Percentiles rank a stretch among this genome's conserved stretches.
Evolutionary conservation across 2,797 vertebrate genomes (phyloP).

Genomic region (Kryptopterus vitreolus): DNA sequence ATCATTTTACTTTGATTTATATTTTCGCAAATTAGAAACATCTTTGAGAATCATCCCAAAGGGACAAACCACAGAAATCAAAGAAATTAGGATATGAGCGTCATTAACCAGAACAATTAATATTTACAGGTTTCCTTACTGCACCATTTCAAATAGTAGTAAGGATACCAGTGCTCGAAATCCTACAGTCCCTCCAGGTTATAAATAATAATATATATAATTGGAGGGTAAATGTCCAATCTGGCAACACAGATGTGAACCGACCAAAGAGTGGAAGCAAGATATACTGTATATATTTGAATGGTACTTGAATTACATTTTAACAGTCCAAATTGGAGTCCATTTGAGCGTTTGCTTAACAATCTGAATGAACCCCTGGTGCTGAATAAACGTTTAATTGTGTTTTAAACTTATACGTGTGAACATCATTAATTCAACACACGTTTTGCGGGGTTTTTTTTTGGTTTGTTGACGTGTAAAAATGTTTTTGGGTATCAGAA

Average conservation of each 20-base stretch:
- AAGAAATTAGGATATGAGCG: background rate
- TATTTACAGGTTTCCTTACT: background rate
- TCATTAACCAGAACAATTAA: background rate
- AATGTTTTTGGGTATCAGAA: background rate
- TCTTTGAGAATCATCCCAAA: background rate
- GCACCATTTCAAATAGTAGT: background rate
- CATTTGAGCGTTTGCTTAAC: background rate
- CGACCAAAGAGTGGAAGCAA: background rate
- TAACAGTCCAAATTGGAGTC: background rate
- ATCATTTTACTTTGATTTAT: background rate
- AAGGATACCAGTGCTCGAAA: background rate
- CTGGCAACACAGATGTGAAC: slow-evolving; percentile 10
- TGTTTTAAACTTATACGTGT: background rate
- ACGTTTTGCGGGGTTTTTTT: background rate
- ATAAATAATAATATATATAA: background rate
- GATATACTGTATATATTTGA: slow-evolving; percentile 8
- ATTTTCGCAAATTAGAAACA: background rate
- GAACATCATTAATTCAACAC: background rate
- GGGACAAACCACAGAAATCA: background rate
- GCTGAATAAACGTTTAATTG: slow-evolving; percentile 3
- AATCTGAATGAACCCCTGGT: slow-evolving; percentile 1
- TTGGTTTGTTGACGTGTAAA: background rate
- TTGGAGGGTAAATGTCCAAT: background rate
- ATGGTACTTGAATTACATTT: slow-evolving; percentile 2
- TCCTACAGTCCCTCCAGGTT: background rate